Percentiles rank a stretch among this genome's conserved stretches.
Evolutionary conservation across 2,888 invertebrate genomes (phyloP).

Genomic region (Phaedon cochleariae): DNA sequence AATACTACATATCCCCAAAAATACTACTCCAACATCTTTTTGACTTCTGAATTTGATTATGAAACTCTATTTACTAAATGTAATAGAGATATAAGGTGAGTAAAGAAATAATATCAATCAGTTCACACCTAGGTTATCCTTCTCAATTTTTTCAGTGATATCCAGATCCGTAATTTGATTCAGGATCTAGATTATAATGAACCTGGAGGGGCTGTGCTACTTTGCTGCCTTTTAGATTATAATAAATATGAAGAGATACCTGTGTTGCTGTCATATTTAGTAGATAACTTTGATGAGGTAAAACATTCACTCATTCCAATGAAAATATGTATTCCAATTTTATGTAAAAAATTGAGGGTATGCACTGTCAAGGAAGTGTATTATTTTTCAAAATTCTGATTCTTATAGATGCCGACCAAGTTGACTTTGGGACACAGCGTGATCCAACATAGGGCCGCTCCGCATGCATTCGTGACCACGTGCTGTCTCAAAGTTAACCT

Average conservation of each 20-base stretch:
- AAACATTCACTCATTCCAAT: too few species aligned
- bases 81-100: conserved; percentile 38
- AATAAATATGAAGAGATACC: conserved; percentile 39
- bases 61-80: conserved; percentile 40
- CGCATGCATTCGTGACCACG: too few species aligned
- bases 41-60: conserved; percentile 45
- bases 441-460: too few species aligned
- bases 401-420: too few species aligned
- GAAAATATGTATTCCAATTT: not conserved
- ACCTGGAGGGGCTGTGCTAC: conserved; percentile 37
- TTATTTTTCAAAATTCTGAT: too few species aligned
- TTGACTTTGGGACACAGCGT: too few species aligned
- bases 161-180: conserved; percentile 39
- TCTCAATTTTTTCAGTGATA: conserved; percentile 32
- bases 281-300: conserved; percentile 41
- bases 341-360: too few species aligned
- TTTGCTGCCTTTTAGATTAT: conserved; percentile 41
- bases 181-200: conserved; percentile 36
- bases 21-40: conserved; percentile 41
- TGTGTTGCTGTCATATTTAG: conserved; percentile 35
- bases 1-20: conserved; percentile 40
- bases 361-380: too few species aligned
- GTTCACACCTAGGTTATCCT: not conserved
- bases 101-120: not conserved
- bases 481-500: too few species aligned